These are phyloP conservation scores for Netelia inedita DNA, from an alignment of 2,888 invertebrate species.

Conservation along the genomic window DNA sequence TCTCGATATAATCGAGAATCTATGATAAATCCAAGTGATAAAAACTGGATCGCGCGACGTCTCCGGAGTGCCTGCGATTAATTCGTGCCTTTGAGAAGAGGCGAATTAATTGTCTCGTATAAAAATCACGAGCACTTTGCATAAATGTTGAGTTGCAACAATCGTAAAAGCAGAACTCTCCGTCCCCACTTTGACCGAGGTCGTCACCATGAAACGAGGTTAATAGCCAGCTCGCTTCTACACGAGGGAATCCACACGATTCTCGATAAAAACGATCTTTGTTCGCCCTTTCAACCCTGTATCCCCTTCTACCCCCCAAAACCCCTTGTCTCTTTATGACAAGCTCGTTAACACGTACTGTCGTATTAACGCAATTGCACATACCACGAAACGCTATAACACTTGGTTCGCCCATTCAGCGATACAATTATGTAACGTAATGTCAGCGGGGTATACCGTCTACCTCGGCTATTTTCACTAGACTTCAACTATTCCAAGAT, in stretches of 20 bases:
- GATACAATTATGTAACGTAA: slow-evolving; percentile 19
- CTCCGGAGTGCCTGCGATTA: background rate
- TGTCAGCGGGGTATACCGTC: no score
- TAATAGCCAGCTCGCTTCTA: slow-evolving; percentile 72
- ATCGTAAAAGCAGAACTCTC: slow-evolving; percentile 73
- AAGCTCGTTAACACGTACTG: slow-evolving; percentile 41
- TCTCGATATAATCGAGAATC: background rate
- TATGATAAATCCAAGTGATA: slow-evolving; percentile 1
- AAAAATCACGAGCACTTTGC: slow-evolving; percentile 53
- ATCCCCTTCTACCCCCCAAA: background rate
- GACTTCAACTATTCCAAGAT: background rate
- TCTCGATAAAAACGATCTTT: slow-evolving; percentile 33
- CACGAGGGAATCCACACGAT: slow-evolving; percentile 27
- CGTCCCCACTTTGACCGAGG: slow-evolving; percentile 77
- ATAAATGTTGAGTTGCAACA: slow-evolving; percentile 65
- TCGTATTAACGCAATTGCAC: slow-evolving; percentile 26
- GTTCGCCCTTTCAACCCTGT: slow-evolving; percentile 48
- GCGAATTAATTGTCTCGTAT: slow-evolving; percentile 51
- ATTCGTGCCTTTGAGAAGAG: slow-evolving; percentile 31
- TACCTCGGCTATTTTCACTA: no score
- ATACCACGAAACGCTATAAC: slow-evolving; percentile 23
- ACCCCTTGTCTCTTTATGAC: background rate
- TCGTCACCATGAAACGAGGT: slow-evolving; percentile 80
- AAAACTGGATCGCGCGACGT: background rate
- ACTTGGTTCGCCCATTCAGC: slow-evolving; percentile 22